Evolutionary conservation across 2,113 vertebrate species (phyloP), one percentile per base, ranked within the genome.

Genomic region (Anas platyrhynchos): DNA sequence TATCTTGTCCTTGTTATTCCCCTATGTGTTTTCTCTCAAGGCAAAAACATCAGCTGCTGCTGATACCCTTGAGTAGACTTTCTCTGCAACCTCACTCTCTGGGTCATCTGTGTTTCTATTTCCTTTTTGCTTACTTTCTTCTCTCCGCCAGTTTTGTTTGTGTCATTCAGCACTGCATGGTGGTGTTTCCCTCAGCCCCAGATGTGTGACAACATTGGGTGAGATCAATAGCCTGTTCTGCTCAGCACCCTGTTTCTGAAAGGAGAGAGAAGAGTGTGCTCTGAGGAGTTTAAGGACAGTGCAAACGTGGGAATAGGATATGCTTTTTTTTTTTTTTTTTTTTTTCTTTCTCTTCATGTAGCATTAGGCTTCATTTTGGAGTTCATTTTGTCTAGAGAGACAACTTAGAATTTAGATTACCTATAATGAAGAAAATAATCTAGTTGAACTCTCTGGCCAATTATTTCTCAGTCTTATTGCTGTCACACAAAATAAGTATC

Each of bases 381-480:
- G 46, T 48, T 80, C 15, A 32, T 89, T 89, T 89, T 78, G 8
- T 65, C 63, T 67, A n/a, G 4, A 56, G 46, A 81, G 52, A 88
- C 48, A 50, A 50, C 48, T 50, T 50, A 50, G 48, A 50, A 25
- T 23, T 50, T 25, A 59, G 13, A n/a, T 52, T 86, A 50, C 27
- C 83, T 65, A 77, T 55, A 91, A 91, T 44, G 36, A 90, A 88
- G 50, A 74, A 93, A 86, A 11, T 36, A 81, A 80, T 88, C 79
- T 80, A 68, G 83, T 54, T 77, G 3, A 69, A 73, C 87, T 83
- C 48, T 73, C 44, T 58, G 23, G 32, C n/a, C 66, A 44, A 54
- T 91, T 90, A 78, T 88, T 93, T 86, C 22, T 95, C 69, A 75
- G 88, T 94, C 61, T 75, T 89, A 80, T 6, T 87, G 69, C 62